A percentile compares a stretch with the other conserved stretches of the same genome.
These are phyloP conservation scores for Tragelaphus scriptus DNA, from an alignment of 2,113 vertebrate species.

Conservation along the genomic window DNA sequence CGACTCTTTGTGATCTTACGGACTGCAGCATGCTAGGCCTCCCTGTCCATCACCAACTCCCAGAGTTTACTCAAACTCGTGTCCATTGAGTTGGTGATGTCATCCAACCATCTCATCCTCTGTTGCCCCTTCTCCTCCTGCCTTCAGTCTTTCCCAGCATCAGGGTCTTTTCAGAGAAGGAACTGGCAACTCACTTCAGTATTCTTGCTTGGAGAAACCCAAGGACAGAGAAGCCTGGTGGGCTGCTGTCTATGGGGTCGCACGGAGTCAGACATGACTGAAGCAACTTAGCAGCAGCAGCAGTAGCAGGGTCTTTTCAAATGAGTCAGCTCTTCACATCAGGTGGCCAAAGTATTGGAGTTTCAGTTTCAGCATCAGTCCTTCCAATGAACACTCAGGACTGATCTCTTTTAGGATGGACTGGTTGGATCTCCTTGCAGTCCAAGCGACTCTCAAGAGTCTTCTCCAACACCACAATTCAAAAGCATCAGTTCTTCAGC, in stretches of 20 bases:
- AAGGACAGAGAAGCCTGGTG: no score
- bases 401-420: background rate
- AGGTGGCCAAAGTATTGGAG: background rate
- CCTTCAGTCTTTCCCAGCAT: background rate
- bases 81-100: background rate
- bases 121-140: background rate
- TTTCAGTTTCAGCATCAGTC: background rate
- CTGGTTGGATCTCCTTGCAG: background rate
- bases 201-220: no score
- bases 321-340: background rate
- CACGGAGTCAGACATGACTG: no score
- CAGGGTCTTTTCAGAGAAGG: background rate
- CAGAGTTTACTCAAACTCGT: background rate
- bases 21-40: background rate
- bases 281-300: no score
- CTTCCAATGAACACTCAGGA: background rate
- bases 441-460: background rate
- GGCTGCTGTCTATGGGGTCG: fast-evolving
- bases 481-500: fast-evolving
- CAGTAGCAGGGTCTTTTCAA: background rate
- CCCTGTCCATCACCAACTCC: background rate
- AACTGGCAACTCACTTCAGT: no score
- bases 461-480: background rate
- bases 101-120: background rate
- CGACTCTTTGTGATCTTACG: background rate